Percentiles rank a stretch among this genome's conserved stretches.
Evolutionary conservation across 2,113 vertebrate genomes (phyloP).

Genomic region (Toxotes chatareus): DNA sequence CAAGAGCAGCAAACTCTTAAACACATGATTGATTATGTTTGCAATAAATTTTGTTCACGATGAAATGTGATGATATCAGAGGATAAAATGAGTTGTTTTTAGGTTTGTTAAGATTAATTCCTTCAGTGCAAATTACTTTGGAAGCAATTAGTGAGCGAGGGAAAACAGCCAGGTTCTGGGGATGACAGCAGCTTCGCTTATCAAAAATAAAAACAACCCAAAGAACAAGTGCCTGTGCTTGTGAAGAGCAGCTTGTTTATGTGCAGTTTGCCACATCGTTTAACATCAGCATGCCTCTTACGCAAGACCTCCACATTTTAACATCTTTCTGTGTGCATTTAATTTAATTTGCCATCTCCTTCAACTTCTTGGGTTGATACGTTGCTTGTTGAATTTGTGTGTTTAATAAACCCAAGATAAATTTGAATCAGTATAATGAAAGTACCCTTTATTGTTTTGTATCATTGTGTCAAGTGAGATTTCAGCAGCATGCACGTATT

Average conservation of each 20-base stretch:
- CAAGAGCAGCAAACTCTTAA: neutral
- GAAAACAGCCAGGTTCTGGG: neutral
- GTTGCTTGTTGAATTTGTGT: neutral
- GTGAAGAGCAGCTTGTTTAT: neutral
- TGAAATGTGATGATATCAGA: neutral
- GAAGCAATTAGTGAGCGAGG: neutral
- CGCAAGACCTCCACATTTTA: neutral
- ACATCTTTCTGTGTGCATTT: neutral
- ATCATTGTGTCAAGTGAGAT: neutral
- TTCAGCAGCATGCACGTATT: neutral
- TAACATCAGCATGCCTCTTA: neutral
- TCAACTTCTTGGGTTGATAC: neutral
- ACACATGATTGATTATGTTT: neutral
- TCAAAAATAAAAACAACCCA: neutral
- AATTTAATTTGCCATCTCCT: neutral
- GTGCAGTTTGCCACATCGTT: neutral
- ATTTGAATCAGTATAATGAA: constrained; percentile 1
- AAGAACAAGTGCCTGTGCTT: neutral
- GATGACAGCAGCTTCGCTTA: neutral
- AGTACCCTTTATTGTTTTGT: neutral
- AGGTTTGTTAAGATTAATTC: constrained; percentile 2
- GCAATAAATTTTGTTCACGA: neutral
- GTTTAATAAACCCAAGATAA: neutral
- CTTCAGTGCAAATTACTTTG: constrained; percentile 1
- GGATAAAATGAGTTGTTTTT: neutral